Evolutionary conservation across 2,888 invertebrate genomes (phyloP), one percentile per base, ranked within the genome.

Genomic region (Sclerodermus sp.): DNA sequence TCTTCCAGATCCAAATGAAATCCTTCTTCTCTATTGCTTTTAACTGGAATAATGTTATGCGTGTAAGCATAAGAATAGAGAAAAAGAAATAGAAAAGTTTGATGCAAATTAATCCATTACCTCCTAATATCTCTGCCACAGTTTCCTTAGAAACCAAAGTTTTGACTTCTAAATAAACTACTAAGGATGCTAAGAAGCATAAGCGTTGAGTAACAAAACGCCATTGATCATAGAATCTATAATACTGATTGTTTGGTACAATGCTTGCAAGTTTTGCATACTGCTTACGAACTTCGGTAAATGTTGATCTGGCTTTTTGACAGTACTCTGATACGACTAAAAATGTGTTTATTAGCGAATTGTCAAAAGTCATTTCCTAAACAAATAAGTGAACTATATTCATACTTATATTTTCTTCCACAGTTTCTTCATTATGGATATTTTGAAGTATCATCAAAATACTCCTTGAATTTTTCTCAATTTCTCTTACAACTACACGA

Each of bases 1-100:
- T 96, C 96, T 77, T 96, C 96, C 23, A 96, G 81, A 62, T 96
- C 95, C 62, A 96, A 80, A 70, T 94, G 93, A 70, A 96, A 92
- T 0, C 91, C 92, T n/a, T 87, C 83, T 30, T 84, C 82, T 54
- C 84, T 79, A 52, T 85, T 83, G 0, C 82, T 81, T 70, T 88
- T 85, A 16, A 93, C 92, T 93, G 78, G 29, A 81, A 80, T 53
- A 23, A 23, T 23, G 3, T 23, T 23, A 23, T 23, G n/a, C n/a
- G n/a, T n/a, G n/a, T n/a, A n/a, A n/a, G n/a, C n/a, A n/a, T n/a
- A n/a, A n/a, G n/a, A n/a, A n/a, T n/a, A n/a, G n/a, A n/a, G n/a
- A n/a, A n/a, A n/a, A n/a, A n/a, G n/a, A n/a, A n/a, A n/a, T n/a
- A n/a, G n/a, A n/a, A n/a, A n/a, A n/a, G n/a, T n/a, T n/a, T n/a